phyloP scores from a whole-genome alignment of 2,113 vertebrate species.

The Esox niger region DNA sequence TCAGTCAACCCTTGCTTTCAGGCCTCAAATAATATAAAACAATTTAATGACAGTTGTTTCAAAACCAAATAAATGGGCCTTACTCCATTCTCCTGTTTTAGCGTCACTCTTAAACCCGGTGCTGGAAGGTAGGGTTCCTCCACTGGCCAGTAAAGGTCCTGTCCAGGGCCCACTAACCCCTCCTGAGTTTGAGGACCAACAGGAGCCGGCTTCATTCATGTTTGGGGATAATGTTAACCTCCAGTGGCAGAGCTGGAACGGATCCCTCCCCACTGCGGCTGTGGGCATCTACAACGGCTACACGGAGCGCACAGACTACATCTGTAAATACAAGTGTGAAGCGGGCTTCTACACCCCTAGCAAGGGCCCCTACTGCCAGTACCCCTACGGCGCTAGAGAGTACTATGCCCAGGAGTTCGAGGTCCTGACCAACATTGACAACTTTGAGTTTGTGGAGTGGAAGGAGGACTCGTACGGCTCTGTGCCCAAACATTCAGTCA shows the following conservation, averaged over 20 bases:
- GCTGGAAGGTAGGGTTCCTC: constrained; percentile 52
- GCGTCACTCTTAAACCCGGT: constrained; percentile 60
- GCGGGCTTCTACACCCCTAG: constrained; percentile 70
- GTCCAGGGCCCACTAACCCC: constrained; percentile 40
- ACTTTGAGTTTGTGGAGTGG: constrained; percentile 76
- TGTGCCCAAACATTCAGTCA: constrained; percentile 59
- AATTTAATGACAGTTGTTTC: no score
- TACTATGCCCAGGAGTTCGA: constrained; percentile 62
- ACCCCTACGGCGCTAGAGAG: constrained; percentile 66
- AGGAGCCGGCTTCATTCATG: constrained; percentile 34
- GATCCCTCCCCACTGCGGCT: constrained; percentile 61
- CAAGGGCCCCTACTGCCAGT: constrained; percentile 70
- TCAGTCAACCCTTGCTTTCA: background rate
- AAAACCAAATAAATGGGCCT: background rate
- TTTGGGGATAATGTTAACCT: constrained; percentile 69
- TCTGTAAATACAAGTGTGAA: constrained; percentile 69
- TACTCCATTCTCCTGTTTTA: constrained; percentile 19
- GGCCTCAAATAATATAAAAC: no score
- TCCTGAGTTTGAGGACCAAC: constrained; percentile 39
- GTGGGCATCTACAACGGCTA: constrained; percentile 73
- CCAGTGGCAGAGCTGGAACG: constrained; percentile 64
- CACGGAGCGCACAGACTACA: constrained; percentile 64
- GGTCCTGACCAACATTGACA: constrained; percentile 69
- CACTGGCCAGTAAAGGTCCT: background rate
- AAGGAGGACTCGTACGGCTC: constrained; percentile 64